Evolutionary conservation across 2,888 invertebrate genomes (phyloP), one percentile per base, ranked within the genome.

Genomic region (Furcula furcula): DNA sequence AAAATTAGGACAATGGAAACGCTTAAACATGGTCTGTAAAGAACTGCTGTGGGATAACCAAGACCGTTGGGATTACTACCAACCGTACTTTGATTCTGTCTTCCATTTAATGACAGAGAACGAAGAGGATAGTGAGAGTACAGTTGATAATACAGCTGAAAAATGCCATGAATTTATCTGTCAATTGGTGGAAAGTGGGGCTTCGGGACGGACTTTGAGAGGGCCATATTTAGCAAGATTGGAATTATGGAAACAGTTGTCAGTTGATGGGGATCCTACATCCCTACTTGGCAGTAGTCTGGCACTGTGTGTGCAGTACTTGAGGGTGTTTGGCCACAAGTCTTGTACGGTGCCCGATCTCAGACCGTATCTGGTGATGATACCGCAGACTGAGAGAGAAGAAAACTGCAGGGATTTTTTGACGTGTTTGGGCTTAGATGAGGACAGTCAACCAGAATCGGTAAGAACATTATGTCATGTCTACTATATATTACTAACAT

Each of bases 341-440:
- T 93, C 94, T 0, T 97, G 97, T 76, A 95, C 95, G 40, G 95
- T 96, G 40, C 92, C 93, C 5, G 98, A 98, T 73, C 86, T 98
- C 30, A 91, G 92, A 41, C 87, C 93, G 3, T 97, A 95, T 75
- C 73, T 97, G 28, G 83, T 91, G 25, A 89, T 95, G 54, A 84
- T 97, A 46, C 91, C 94, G 4, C 84, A 90, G 21, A 89, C 91
- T 6, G 91, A 92, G 43, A 90, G 92, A 43, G 82, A 90, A 41
- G 88, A 90, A 26, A 78, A 93, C 33, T 89, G 92, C 16, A 77
- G 84, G 35, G 91, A 91, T 41, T 84, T 93, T 41, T 67, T 93
- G 14, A 89, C 90, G 5, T 93, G 93, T 57, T 89, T 92, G 16
- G 93, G 92, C 2, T 91, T 92, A 30, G 91, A 90, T 68, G 90